Base-by-base conservation (phyloP, 2,888 invertebrate genomes). In the Drosophila mulleri region DNA sequence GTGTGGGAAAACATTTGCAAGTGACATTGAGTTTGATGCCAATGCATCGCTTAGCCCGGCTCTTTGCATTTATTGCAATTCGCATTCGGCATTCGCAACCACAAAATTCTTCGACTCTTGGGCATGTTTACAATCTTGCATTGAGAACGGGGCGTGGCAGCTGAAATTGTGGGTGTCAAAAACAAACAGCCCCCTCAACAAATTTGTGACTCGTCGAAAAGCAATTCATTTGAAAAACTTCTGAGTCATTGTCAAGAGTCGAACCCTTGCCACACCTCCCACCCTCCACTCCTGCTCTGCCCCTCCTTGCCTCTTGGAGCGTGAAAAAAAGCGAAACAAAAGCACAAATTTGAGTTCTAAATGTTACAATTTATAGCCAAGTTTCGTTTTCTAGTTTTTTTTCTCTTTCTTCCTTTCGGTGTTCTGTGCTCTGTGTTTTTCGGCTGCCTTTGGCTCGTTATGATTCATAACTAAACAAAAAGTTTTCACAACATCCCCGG, bases 381-480 rank as follows among this genome's bases (percentile, higher is more conserved):
- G 59, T 64, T 65, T 59, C 66, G 58, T 52, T 50, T 52, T 26
- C 2, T 12, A 12, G 11, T 44, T 59, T 61, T 29, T 14, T 35
- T 37, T 4, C 18, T 18, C 2, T 23, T 23, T 23, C 2, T 26
- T 26, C 6, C 6, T 6, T 26, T 26, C 26, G 0, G 26, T 26
- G 6, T 1, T 6, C 6, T 20, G 1, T 12, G n/a, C 44, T 50
- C 5, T 12, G 12, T 1, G 4, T 18, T 50, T 50, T 48, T 50
- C 18, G 48, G 48, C 56, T 64, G 69, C 66, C 58, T 71, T 68
- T 67, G 82, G 68, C 82, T 82, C 82, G 83, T 76, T 85, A 88
- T 84, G 84, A 84, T 88, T 84, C 84, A 84, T 89, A 84, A 84
- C 84, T 77, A 88, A 89, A 89, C 66, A 84, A 57, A 71, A 89